Conservation (phyloP, 2,113 vertebrate genomes). For the Lampris megalopsis region DNA sequence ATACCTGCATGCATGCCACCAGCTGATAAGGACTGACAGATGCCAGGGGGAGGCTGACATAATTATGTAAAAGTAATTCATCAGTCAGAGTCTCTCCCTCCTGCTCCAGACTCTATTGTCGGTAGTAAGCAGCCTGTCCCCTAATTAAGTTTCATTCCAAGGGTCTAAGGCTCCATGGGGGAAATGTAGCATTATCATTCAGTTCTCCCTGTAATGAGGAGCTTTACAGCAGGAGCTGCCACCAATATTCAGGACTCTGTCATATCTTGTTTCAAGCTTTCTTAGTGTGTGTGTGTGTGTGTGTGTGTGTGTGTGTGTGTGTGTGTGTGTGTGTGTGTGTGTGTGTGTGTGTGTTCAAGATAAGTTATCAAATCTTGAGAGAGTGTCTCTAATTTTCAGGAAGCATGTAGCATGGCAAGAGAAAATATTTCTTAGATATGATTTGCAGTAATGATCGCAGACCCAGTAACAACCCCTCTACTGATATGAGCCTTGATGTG, state of each 20-base stretch:
- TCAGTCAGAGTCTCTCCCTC: conserved; percentile 22
- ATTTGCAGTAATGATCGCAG: too few species aligned
- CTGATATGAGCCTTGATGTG: too few species aligned
- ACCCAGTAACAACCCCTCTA: too few species aligned
- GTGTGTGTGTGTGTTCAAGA: too few species aligned
- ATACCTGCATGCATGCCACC: conserved; percentile 1
- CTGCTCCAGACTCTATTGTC: conserved; percentile 32
- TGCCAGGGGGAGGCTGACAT: neutral
- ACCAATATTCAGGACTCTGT: conserved; percentile 33
- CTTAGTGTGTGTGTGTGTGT: too few species aligned
- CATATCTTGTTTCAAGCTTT: conserved; percentile 28
- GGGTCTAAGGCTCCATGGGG: conserved; percentile 7
- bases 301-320: too few species aligned
- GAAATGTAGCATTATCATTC: conserved; percentile 22
- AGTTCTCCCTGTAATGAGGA: conserved; percentile 32
- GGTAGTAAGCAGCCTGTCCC: conserved; percentile 8
- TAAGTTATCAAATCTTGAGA: too few species aligned
- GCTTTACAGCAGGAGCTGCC: conserved; percentile 11
- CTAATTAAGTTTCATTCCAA: conserved; percentile 31
- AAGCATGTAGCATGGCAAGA: too few species aligned
- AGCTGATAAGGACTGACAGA: neutral
- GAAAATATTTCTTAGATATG: too few species aligned
- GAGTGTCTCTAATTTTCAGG: too few species aligned
- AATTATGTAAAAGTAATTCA: neutral
- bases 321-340: too few species aligned